Percentiles rank a stretch among this genome's conserved stretches.
Conservation (phyloP, 2,888 invertebrate species). For the Watsonalla cultraria region DNA sequence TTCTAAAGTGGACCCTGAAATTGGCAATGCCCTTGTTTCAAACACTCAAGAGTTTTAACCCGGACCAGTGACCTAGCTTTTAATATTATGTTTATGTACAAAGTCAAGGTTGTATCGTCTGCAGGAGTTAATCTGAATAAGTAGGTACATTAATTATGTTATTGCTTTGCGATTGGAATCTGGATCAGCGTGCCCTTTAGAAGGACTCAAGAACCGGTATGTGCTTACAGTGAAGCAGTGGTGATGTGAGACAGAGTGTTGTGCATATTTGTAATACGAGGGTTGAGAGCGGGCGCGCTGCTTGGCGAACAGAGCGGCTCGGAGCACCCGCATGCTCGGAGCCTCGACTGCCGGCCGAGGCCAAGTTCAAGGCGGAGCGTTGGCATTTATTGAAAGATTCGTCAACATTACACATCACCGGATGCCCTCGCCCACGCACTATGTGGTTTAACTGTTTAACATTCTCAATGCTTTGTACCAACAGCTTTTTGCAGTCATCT, state of each 20-base stretch:
- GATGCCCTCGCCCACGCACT: slow-evolving; percentile 18
- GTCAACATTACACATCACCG: slow-evolving; percentile 48
- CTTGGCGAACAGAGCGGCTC: background rate
- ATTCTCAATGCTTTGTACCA: background rate
- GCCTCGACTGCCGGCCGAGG: slow-evolving; percentile 9
- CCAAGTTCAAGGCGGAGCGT: slow-evolving; percentile 75
- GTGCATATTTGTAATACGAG: slow-evolving; percentile 34
- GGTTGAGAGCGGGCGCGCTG: slow-evolving; percentile 20
- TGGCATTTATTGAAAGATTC: slow-evolving; percentile 72
- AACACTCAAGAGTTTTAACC: slow-evolving; percentile 32
- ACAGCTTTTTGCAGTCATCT: background rate
- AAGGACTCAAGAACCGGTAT: slow-evolving; percentile 57
- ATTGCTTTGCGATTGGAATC: slow-evolving; percentile 21
- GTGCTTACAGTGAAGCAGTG: slow-evolving; percentile 46
- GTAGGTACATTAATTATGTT: background rate
- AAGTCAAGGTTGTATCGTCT: background rate
- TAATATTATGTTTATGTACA: background rate
- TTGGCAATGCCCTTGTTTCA: slow-evolving; percentile 72
- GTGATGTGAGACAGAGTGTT: slow-evolving; percentile 27
- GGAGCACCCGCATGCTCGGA: background rate
- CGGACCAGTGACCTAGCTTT: slow-evolving; percentile 43
- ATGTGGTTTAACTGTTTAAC: background rate
- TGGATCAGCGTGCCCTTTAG: slow-evolving; percentile 54
- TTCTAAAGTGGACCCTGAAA: slow-evolving; percentile 71
- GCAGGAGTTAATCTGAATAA: background rate